Evolutionary conservation across 2,888 invertebrate genomes (phyloP).

Genomic region (Shargacucullia verbasci): DNA sequence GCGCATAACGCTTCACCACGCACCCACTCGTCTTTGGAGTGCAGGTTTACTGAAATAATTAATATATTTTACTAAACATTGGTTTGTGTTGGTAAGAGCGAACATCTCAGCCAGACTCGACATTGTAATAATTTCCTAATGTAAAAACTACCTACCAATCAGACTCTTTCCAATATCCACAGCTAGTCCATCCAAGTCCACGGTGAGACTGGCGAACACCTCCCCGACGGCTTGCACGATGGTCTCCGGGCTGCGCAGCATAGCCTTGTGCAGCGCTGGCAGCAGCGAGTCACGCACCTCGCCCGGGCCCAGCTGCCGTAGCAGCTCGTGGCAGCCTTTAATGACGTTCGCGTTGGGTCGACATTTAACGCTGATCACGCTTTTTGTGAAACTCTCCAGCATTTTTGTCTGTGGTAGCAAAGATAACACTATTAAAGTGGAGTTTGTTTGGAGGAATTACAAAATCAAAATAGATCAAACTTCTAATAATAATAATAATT

Average conservation of each 20-base stretch:
- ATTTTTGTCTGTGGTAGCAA: constrained; percentile 86
- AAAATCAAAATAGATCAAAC: no score
- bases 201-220: constrained; percentile 91
- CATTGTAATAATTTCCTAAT: no score
- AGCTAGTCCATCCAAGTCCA: constrained; percentile 94
- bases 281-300: constrained; percentile 93
- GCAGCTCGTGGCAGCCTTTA: constrained; percentile 90
- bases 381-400: constrained; percentile 93
- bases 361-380: constrained; percentile 93
- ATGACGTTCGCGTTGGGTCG: constrained; percentile 92
- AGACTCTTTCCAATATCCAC: constrained; percentile 94
- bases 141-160: constrained; percentile 88
- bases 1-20: constrained; percentile 93
- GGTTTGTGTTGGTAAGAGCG: no score
- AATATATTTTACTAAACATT: no score
- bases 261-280: constrained; percentile 96
- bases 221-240: constrained; percentile 94
- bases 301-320: constrained; percentile 89
- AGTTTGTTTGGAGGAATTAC: no score
- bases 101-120: no score
- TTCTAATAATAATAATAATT: no score
- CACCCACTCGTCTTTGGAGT: constrained; percentile 94
- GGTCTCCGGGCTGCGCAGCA: constrained; percentile 98
- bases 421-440: background rate
- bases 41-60: constrained; percentile 93